A percentile compares a stretch with the other conserved stretches of the same genome.
Evolutionary conservation across 1,140 invertebrate genomes (phyloP).

Genomic region (Mylabris phalerata): DNA sequence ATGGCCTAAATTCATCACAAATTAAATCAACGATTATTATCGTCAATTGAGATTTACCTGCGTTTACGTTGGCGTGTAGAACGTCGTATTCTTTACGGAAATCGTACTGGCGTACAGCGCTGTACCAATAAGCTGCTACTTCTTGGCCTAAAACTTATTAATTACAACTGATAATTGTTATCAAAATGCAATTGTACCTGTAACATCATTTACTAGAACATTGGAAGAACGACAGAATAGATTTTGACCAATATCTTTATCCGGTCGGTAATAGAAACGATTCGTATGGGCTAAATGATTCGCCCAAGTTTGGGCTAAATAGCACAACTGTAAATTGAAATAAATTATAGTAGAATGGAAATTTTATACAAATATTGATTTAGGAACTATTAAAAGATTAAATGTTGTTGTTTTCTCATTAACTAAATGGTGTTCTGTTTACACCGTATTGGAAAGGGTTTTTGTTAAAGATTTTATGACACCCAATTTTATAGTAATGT

Average conservation of each 20-base stretch:
- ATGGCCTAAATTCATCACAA: constrained; percentile 55
- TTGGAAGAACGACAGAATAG: constrained; percentile 65
- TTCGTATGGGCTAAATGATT: constrained; percentile 74
- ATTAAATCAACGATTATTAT: not conserved
- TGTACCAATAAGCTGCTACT: constrained; percentile 81
- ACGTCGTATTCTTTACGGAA: constrained; percentile 63
- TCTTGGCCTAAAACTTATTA: constrained; percentile 58
- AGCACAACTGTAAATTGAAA: constrained; percentile 56
- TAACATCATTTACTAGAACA: constrained; percentile 56
- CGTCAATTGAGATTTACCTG: constrained; percentile 48
- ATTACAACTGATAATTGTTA: not conserved
- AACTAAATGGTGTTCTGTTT: no score
- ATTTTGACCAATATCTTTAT: constrained; percentile 68
- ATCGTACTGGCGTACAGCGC: constrained; percentile 68
- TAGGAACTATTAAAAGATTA: no score
- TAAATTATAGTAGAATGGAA: not conserved
- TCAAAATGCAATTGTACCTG: constrained; percentile 42
- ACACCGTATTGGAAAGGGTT: no score
- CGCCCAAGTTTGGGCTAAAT: constrained; percentile 77
- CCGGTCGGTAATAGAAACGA: constrained; percentile 67
- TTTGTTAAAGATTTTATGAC: no score
- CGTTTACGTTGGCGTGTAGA: constrained; percentile 68
- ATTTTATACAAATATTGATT: no score
- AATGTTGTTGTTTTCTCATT: no score
- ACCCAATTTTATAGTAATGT: no score